Evolutionary conservation across 1,140 invertebrate species (phyloP), one percentile per base, ranked within the genome.

Genomic region (Gyrodactylus bullatarudis): DNA sequence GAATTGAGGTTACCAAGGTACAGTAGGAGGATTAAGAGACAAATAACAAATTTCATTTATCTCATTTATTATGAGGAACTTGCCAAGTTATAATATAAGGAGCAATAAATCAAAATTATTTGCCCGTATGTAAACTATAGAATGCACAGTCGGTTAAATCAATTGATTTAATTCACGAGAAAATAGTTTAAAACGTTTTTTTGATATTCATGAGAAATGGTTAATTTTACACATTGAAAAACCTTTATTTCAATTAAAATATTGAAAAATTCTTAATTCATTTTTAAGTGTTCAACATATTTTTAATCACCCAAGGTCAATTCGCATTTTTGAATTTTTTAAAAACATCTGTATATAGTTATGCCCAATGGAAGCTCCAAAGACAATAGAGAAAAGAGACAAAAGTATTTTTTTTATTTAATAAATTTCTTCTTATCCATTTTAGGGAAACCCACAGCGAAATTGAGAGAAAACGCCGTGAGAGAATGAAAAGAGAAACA

Each of bases 401-500:
- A 71, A 25, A 71, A 71, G 70, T 68, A 68, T 1, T 68, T 68
- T 21, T 8, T 20, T 21, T 2, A 21, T 2, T 8, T 71, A 71
- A 2, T 71, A 24, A 23, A 25, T 26, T 71, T 23, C 21, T 2
- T 26, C 1, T 1, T 1, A 16, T 23, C 1, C 20, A 24, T 1
- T 25, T 24, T 71, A 71, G 70, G 24, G 70, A 71, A 71, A 25
- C 70, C 1, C 70, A 71, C n/a, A 71, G 70, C n/a, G 70, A 71
- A 71, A 71, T 71, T 24, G 70, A 71, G 24, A 71, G 70, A 71
- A 71, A 71, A 26, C 70, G 70, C 20, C 21, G 70, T 23, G 70
- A 71, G 24, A 24, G 70, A 19, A 71, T 71, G 70, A 71, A 71
- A 71, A 24, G 70, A 25, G 70, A 71, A 26, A 71, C 70, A 1